A percentile compares a stretch with the other conserved stretches of the same genome.
phyloP scores from a whole-genome alignment of 2,113 vertebrate species.

The Pseudopodoces humilis region DNA sequence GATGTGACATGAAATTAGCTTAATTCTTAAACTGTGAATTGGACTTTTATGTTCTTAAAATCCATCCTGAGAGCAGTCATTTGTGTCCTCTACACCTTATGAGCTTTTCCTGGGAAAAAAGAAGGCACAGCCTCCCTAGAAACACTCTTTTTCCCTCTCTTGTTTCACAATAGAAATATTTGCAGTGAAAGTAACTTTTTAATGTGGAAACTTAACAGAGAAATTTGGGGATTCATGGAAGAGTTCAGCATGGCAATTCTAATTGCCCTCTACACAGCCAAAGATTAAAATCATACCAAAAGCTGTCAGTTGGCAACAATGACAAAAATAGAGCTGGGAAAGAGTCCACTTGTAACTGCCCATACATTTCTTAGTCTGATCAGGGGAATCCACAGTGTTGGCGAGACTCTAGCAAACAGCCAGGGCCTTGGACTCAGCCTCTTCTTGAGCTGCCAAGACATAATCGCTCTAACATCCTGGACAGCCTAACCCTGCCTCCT shows the following conservation, averaged over 20 bases:
- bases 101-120: not conserved
- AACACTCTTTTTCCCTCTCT: not conserved
- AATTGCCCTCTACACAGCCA: not conserved
- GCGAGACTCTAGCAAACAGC: not conserved
- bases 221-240: not conserved
- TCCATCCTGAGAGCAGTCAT: not conserved
- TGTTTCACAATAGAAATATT: not conserved
- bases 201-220: not conserved
- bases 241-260: not conserved
- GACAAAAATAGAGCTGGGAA: not conserved
- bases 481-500: conserved; percentile 5
- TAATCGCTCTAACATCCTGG: conserved; percentile 17
- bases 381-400: not conserved
- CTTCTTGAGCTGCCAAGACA: conserved; percentile 9
- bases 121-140: not conserved
- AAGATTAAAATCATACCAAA: not conserved
- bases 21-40: not conserved
- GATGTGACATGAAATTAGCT: not conserved
- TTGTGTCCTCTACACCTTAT: not conserved
- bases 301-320: not conserved
- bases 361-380: not conserved
- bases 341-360: not conserved
- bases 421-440: not conserved
- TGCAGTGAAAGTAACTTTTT: not conserved
- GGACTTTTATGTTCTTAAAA: not conserved